These are phyloP conservation scores for Danio kyathit DNA, from an alignment of 2,797 vertebrate genomes.

Conservation along the genomic window DNA sequence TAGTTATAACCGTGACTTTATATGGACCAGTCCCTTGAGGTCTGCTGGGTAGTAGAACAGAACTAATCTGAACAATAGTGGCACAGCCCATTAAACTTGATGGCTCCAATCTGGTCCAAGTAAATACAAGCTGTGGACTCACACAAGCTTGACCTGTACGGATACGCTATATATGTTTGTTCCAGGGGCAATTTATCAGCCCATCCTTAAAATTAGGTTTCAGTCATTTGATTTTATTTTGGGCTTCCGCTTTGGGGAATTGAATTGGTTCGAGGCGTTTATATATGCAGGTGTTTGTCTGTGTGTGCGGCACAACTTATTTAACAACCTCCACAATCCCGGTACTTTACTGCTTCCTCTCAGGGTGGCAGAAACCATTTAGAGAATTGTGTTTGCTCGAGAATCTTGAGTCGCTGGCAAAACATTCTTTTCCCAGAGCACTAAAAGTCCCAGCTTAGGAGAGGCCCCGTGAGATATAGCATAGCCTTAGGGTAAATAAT, in stretches of 20 bases:
- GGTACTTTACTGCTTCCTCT: not conserved
- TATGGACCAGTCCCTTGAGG: not conserved
- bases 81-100: slow-evolving; percentile 67
- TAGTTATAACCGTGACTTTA: not conserved
- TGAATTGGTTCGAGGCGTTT: not conserved
- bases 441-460: not conserved
- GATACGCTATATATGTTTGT: not conserved
- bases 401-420: not conserved
- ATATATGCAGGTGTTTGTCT: not conserved
- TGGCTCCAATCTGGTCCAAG: slow-evolving; percentile 40
- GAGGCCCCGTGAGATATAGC: not conserved
- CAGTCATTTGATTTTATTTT: not conserved
- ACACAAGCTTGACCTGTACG: not conserved
- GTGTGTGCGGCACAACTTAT: not conserved
- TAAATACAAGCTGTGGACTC: slow-evolving; percentile 24
- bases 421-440: not conserved
- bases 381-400: not conserved
- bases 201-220: not conserved
- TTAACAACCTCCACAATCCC: not conserved
- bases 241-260: not conserved
- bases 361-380: not conserved
- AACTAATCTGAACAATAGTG: slow-evolving; percentile 46
- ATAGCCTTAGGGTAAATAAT: not conserved
- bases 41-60: slow-evolving; percentile 1
- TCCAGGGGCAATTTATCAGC: not conserved